phyloP scores from a whole-genome alignment of 2,888 invertebrate genomes.

The Nephrotoma flavescens region DNA sequence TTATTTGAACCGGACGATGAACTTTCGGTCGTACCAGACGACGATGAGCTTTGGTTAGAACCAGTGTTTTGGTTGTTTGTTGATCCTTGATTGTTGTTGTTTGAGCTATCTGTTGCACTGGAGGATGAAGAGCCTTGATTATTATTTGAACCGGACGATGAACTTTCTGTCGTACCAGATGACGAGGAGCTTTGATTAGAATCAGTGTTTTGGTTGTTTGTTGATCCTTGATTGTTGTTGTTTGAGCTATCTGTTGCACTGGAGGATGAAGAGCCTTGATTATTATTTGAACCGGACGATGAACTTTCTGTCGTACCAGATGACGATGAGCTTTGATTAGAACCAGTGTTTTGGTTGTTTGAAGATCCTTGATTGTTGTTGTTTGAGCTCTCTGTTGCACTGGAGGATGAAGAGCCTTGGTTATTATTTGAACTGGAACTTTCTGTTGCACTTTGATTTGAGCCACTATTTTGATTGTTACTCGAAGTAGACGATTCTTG shows the following conservation, averaged over 20 bases:
- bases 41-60: too few species aligned
- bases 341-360: not conserved
- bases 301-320: too few species aligned
- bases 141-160: conserved; percentile 5
- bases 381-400: not conserved
- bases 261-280: conserved; percentile 6
- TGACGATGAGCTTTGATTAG: conserved; percentile 11
- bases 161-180: too few species aligned
- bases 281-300: conserved; percentile 12
- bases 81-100: too few species aligned
- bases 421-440: conserved; percentile 7
- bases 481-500: conserved; percentile 8
- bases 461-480: conserved; percentile 11
- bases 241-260: not conserved
- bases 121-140: conserved; percentile 13
- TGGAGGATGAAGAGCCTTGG: conserved; percentile 3
- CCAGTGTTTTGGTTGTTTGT: too few species aligned
- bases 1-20: not conserved
- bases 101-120: not conserved
- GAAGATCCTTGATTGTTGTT: not conserved
- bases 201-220: conserved; percentile 2
- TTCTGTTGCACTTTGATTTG: conserved; percentile 1
- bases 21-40: too few species aligned
- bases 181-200: conserved; percentile 11
- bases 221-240: not conserved